These are phyloP conservation scores for Myripristis murdjan DNA, from an alignment of 2,797 vertebrate species.

Conservation along the genomic window DNA sequence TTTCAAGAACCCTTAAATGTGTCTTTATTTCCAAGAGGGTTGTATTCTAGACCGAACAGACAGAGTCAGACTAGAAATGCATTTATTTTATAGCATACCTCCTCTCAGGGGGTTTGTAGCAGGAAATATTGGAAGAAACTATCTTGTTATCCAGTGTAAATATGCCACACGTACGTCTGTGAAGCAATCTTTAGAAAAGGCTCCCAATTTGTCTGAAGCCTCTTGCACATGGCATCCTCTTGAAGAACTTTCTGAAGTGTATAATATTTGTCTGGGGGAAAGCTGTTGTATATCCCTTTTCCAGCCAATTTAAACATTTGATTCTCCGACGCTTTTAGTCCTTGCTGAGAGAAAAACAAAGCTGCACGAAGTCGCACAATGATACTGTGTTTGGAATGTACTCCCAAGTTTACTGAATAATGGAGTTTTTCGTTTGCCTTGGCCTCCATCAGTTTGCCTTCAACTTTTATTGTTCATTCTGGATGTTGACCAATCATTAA, in stretches of 20 bases:
- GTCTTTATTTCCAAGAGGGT: conserved; percentile 1
- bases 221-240: conserved; percentile 40
- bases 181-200: conserved; percentile 35
- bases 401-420: conserved; percentile 66
- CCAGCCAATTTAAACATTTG: conserved; percentile 77
- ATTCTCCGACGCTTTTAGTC: conserved; percentile 65
- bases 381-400: conserved; percentile 61
- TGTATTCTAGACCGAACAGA: neutral
- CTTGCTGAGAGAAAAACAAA: conserved; percentile 71
- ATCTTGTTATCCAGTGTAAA: conserved; percentile 28
- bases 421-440: conserved; percentile 58
- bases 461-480: conserved; percentile 53
- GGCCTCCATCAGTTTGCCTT: conserved; percentile 59
- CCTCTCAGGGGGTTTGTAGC: conserved; percentile 9
- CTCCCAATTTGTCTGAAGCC: conserved; percentile 42
- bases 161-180: conserved; percentile 16
- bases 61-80: conserved; percentile 2
- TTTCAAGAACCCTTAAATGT: neutral
- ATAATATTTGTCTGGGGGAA: conserved; percentile 57
- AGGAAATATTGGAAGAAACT: conserved; percentile 23
- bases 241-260: conserved; percentile 61
- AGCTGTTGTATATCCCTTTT: conserved; percentile 64
- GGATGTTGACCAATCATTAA: conserved; percentile 66
- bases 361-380: conserved; percentile 45
- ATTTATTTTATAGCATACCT: conserved; percentile 11